Evolutionary conservation across 2,888 invertebrate genomes (phyloP).

Genomic region (Eurytoma californica): DNA sequence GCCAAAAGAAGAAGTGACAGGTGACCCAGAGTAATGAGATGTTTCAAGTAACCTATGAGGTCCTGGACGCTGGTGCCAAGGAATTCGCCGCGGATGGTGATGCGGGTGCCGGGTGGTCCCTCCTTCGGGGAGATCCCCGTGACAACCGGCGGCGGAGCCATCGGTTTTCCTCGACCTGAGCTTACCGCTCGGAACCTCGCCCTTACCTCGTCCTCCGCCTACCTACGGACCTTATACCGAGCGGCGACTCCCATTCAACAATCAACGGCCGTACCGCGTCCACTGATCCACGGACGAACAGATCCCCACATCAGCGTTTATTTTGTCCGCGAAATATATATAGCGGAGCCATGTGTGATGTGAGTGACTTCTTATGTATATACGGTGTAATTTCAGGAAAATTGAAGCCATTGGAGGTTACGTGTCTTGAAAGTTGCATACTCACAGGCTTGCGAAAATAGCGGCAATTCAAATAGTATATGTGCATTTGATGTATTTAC

Average conservation of each 20-base stretch:
- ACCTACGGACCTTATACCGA: not conserved
- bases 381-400: no score
- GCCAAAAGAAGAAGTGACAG: slow-evolving; percentile 13
- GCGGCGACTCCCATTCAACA: not conserved
- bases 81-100: slow-evolving; percentile 97
- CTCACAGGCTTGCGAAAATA: no score
- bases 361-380: no score
- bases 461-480: no score
- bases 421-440: no score
- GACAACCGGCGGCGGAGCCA: slow-evolving; percentile 86
- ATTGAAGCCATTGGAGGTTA: no score
- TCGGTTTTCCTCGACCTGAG: slow-evolving; percentile 3
- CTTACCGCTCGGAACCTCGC: slow-evolving; percentile 10
- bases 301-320: slow-evolving; percentile 10
- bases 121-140: slow-evolving; percentile 99
- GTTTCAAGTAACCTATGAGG: slow-evolving; percentile 82
- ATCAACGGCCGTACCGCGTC: slow-evolving; percentile 14
- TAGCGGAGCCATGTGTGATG: no score
- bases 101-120: slow-evolving; percentile 96
- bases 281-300: not conserved
- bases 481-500: no score
- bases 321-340: not conserved
- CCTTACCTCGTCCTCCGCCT: not conserved
- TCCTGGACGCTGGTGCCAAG: slow-evolving; percentile 91
- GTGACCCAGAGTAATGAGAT: not conserved